Base-by-base conservation (phyloP, 2,888 invertebrate species). In the Matsumyia berberina region DNA sequence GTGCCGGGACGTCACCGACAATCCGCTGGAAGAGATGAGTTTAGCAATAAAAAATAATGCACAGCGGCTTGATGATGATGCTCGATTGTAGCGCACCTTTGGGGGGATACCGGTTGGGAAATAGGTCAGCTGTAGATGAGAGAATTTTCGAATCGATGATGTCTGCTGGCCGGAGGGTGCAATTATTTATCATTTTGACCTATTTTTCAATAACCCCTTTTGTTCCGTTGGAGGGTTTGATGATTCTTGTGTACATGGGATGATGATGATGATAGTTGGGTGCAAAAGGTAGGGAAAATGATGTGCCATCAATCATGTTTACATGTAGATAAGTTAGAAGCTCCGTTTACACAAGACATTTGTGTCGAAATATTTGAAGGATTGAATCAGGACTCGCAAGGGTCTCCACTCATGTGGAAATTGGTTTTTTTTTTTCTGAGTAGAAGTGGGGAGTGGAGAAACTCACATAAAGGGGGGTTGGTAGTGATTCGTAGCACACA, bases 31-130 rank as follows among this genome's bases (percentile, higher is more conserved):
- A 33, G n/a, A 74, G 58, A 74, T 64, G 70, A 64, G 80, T 64
- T 74, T 35, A 51, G 80, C 85, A 80, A 85, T 85, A 80, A 80
- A 85, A n/a, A 85, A 85, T 80, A 80, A 85, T 76, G 70, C 70
- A 85, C 70, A 44, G 74, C 35, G 62, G 69, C 35, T 80, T 85
- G 76, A 85, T 85, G 76, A 85, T 85, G 80, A 76, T 80, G 80
- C 57, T 39, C 51, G 51, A 46, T 64, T 76, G 64, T 51, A 46
- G n/a, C 51, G 69, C 80, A n/a, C n/a, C n/a, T 64, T 64, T 70
- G 29, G 57, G 66, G 46, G 49, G 39, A 42, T 46, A 33, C 15
- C 35, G 33, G 8, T 57, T 44, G 24, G 29, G 39, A 76, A 64
- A 76, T 74, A 24, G 80, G 70, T 80, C 74, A 70, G 12, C 33